Base-by-base conservation (phyloP, 2,888 invertebrate genomes). In the Druceiella hillmani region DNA sequence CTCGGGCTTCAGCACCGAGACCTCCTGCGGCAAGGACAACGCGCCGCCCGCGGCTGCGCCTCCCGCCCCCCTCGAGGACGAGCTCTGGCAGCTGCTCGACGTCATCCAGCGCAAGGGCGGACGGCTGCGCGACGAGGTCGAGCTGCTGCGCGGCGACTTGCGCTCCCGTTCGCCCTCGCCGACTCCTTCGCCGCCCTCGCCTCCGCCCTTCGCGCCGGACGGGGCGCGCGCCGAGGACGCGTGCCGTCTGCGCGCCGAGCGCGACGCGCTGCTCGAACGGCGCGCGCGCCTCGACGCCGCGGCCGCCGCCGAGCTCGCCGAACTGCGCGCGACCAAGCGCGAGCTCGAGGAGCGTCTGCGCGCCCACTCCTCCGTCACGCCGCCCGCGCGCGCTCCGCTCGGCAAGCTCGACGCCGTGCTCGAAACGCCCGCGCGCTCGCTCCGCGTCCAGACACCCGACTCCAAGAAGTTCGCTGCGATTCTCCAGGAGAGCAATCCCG, bases 1-100 rank as follows among this genome's bases (percentile, higher is more conserved):
- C 66, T 89, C 89, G 32, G 91, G 90, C 37, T 91, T 91, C 69
- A 89, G 89, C 62, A 89, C 90, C 43, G 90, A 90, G 66, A 87
- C 88, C 34, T 87, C 86, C 36, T 83, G 83, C 55, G 87, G 83
- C 54, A 84, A 84, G 61, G 84, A 84, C 59, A 83, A 86, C 38
- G 76, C 78, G 46, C 76, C 77, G 41, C 65, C 67, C 49, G 63
- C 70, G 49, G 61, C 69, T 49, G 63, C 57, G 64, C 76, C 17
- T 62, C 65, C 52, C 71, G 55, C 37, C 64, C 64, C 33, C 11
- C 81, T 65, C 43, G 70, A 88, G 55, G 87, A 89, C 59, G 90
- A 90, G 56, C 69, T 91, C 33, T 86, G 87, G 81, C 87, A 87
- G 54, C 73, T 91, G 29, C 74, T 91, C 52, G 90, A 91, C 60